Percentiles rank a stretch among this genome's conserved stretches.
Conservation (phyloP, 2,797 vertebrate genomes). For the Coendou prehensilis region DNA sequence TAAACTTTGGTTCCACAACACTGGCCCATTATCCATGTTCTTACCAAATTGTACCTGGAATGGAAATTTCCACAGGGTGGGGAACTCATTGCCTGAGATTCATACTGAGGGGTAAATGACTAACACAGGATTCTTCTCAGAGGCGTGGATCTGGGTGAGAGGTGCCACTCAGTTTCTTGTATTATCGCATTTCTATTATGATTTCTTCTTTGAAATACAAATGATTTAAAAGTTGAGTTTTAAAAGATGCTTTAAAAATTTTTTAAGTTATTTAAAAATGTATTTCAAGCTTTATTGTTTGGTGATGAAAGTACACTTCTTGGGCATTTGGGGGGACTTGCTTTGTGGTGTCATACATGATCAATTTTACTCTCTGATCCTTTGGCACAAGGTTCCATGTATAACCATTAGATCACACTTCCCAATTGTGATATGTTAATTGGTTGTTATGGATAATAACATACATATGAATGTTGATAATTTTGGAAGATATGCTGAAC, state of each 20-base stretch:
- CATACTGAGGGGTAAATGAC: background rate
- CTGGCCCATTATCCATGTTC: background rate
- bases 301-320: background rate
- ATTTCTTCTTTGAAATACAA: background rate
- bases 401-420: background rate
- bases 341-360: background rate
- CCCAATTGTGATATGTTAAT: conserved; percentile 6
- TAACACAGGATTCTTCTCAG: background rate
- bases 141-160: background rate
- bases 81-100: background rate
- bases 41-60: background rate
- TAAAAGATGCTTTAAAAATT: background rate
- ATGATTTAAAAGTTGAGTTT: background rate
- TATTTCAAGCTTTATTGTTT: background rate
- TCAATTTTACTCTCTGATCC: background rate
- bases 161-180: background rate
- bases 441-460: conserved; percentile 1
- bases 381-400: background rate
- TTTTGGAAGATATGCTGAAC: conserved; percentile 56
- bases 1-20: background rate
- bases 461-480: conserved; percentile 34
- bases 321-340: background rate
- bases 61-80: background rate
- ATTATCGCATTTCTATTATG: background rate
- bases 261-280: background rate